A percentile compares a stretch with the other conserved stretches of the same genome.
These are phyloP conservation scores for Rotaria magnacalcarata DNA, from an alignment of 2,888 invertebrate species.

Conservation along the genomic window DNA sequence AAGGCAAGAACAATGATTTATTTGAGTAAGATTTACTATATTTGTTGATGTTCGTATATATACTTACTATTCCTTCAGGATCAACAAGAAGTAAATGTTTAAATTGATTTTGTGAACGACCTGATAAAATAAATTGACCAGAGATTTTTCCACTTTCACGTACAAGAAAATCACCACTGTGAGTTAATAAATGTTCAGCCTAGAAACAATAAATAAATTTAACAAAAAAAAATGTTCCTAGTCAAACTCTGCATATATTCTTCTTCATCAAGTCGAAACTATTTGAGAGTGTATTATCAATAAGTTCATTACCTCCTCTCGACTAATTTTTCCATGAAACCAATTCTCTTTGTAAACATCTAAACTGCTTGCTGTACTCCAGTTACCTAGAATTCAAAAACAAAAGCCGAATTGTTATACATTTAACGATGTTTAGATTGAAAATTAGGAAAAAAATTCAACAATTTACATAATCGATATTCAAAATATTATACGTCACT, in stretches of 20 bases:
- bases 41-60: background rate
- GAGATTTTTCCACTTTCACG: slow-evolving; percentile 84
- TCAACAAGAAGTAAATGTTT: slow-evolving; percentile 90
- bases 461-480: background rate
- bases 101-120: slow-evolving; percentile 76
- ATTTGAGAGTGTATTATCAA: too few relatives aligned
- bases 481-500: background rate
- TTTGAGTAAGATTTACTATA: background rate
- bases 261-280: too few relatives aligned
- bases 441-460: background rate
- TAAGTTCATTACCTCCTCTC: background rate
- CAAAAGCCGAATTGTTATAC: background rate
- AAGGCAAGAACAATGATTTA: background rate
- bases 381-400: background rate
- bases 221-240: too few relatives aligned
- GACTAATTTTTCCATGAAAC: slow-evolving; percentile 28
- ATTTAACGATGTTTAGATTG: background rate
- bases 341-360: slow-evolving; percentile 21
- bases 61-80: slow-evolving; percentile 85
- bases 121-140: slow-evolving; percentile 90
- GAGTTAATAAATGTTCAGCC: slow-evolving; percentile 60
- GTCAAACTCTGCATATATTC: too few relatives aligned
- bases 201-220: background rate
- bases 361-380: background rate
- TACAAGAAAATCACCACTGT: slow-evolving; percentile 92